A percentile compares a stretch with the other conserved stretches of the same genome.
Conservation (phyloP, 2,113 vertebrate species). For the Narcine bancroftii region DNA sequence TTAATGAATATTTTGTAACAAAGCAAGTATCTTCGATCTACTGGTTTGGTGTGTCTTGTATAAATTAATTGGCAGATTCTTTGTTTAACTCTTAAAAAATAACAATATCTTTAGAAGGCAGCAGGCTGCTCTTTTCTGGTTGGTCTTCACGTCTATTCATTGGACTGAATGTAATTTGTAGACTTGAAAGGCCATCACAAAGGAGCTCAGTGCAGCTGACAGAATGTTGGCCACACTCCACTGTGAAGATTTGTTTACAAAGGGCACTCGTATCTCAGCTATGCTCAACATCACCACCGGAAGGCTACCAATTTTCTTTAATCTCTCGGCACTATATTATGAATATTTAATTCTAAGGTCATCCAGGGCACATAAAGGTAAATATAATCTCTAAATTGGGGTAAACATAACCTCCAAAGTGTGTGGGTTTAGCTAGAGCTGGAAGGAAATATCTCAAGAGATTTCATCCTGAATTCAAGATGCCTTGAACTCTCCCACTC, state of each 20-base stretch:
- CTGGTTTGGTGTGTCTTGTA: not conserved
- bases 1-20: not conserved
- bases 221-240: not conserved
- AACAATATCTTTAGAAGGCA: not conserved
- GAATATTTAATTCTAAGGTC: not conserved
- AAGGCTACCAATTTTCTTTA: not conserved
- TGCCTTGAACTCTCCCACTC: not conserved
- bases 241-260: not conserved
- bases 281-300: not conserved
- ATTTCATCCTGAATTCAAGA: not conserved
- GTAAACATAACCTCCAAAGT: not conserved
- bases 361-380: not conserved
- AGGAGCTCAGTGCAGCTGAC: not conserved
- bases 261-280: not conserved
- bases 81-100: not conserved
- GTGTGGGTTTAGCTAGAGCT: not conserved
- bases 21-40: not conserved
- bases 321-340: not conserved
- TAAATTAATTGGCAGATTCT: not conserved
- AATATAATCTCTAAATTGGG: too few species aligned
- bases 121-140: not conserved
- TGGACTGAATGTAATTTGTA: not conserved
- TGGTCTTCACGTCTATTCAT: not conserved
- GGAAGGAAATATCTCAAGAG: not conserved
- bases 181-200: too few species aligned